Conservation (phyloP, 2,113 vertebrate genomes). For the Hydrochoerus hydrochaeris region DNA sequence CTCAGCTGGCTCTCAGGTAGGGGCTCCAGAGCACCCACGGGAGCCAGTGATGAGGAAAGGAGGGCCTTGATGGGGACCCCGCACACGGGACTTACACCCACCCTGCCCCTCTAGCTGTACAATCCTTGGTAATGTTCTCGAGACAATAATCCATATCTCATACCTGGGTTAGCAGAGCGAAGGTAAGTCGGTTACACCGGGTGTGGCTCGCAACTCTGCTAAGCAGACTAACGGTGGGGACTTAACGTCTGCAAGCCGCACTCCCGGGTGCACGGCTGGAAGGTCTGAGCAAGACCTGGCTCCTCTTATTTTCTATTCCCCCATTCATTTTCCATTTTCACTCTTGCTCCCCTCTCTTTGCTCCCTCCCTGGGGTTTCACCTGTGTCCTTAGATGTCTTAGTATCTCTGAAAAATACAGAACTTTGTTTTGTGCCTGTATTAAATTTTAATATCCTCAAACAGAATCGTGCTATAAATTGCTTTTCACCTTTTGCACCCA, state of each 20-base stretch:
- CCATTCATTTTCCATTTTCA: background rate
- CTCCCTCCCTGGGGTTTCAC: background rate
- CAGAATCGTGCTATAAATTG: background rate
- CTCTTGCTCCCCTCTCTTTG: background rate
- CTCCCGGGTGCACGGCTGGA: background rate
- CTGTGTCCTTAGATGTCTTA: conserved; percentile 13
- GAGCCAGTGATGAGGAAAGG: background rate
- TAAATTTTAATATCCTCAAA: conserved; percentile 23
- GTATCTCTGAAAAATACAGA: background rate
- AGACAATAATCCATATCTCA: background rate
- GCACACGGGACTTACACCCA: background rate
- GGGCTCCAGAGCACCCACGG: background rate
- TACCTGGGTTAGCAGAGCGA: background rate
- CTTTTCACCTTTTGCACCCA: conserved; percentile 23
- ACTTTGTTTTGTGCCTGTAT: background rate
- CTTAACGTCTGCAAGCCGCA: background rate
- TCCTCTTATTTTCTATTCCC: conserved; percentile 34
- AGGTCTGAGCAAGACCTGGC: background rate
- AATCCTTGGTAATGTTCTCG: background rate
- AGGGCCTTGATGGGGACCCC: background rate
- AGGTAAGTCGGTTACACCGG: background rate
- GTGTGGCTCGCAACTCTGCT: background rate
- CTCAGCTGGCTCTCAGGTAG: background rate
- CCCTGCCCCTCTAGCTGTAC: background rate
- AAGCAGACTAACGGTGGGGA: background rate